phyloP scores from a whole-genome alignment of 2,797 vertebrate genomes.

The Crenuchus spilurus region DNA sequence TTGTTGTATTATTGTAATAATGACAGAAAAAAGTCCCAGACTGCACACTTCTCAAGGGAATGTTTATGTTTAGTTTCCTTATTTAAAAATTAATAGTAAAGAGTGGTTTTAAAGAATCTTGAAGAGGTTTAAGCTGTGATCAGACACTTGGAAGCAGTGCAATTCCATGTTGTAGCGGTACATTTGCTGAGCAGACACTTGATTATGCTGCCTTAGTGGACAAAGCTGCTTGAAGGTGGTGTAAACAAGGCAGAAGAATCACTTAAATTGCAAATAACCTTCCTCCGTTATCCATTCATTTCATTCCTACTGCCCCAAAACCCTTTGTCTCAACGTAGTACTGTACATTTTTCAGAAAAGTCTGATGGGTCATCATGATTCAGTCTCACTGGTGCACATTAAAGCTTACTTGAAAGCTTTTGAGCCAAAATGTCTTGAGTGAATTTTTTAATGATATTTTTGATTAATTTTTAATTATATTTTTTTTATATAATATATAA shows the following conservation, averaged over 20 bases:
- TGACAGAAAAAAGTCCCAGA: conserved; percentile 65
- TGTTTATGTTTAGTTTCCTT: conserved; percentile 45
- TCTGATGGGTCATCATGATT: conserved; percentile 77
- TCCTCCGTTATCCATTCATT: conserved; percentile 7
- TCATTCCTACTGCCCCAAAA: background rate
- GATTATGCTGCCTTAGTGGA: conserved; percentile 80
- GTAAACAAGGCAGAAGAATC: conserved; percentile 58
- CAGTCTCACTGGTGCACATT: conserved; percentile 85
- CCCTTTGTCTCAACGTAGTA: conserved; percentile 39
- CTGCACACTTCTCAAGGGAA: conserved; percentile 73
- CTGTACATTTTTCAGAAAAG: conserved; percentile 59
- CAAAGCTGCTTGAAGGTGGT: conserved; percentile 75
- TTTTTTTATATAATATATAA: background rate
- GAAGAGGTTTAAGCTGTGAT: conserved; percentile 71
- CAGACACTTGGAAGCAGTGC: conserved; percentile 56
- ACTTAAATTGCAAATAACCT: conserved; percentile 41
- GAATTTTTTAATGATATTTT: background rate
- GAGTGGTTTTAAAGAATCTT: conserved; percentile 9
- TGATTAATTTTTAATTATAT: background rate
- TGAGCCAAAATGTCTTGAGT: conserved; percentile 35
- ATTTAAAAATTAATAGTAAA: conserved; percentile 53
- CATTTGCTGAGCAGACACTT: conserved; percentile 75
- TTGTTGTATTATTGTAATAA: conserved; percentile 83
- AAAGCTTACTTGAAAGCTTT: conserved; percentile 85
- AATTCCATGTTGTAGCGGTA: conserved; percentile 78